Evolutionary conservation across 2,797 vertebrate species (phyloP).

Genomic region (Meriones psammophilus): DNA sequence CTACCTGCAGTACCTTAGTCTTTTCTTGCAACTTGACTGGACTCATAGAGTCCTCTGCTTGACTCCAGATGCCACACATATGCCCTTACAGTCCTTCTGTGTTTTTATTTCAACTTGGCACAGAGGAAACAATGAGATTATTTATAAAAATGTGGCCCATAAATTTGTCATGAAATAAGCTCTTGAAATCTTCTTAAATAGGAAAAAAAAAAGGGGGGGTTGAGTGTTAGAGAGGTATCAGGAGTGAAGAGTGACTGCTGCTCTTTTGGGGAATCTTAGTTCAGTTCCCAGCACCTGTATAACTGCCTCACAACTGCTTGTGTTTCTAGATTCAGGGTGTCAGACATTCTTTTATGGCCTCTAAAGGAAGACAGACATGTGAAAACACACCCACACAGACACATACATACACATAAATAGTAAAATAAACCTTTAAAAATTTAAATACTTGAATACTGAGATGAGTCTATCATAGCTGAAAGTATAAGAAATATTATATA

Average conservation of each 20-base stretch:
- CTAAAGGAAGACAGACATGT: not conserved
- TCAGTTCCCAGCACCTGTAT: not conserved
- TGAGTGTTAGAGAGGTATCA: not conserved
- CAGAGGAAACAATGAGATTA: not conserved
- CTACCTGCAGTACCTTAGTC: not conserved
- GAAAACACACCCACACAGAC: not conserved
- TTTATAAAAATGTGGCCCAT: not conserved
- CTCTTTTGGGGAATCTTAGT: not conserved
- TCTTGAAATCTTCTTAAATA: constrained; percentile 2
- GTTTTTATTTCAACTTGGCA: not conserved
- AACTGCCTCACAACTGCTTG: not conserved
- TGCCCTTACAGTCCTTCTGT: not conserved
- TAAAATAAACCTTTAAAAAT: too few relatives aligned
- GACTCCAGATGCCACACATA: not conserved
- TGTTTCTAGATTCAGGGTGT: not conserved
- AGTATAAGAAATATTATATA: not conserved
- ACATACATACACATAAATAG: not conserved
- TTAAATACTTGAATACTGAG: not conserved
- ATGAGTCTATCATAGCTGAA: not conserved
- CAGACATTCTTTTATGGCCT: not conserved
- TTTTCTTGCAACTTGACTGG: not conserved
- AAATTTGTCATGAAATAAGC: not conserved
- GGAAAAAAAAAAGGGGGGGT: constrained; percentile 5
- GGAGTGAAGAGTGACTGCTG: not conserved
- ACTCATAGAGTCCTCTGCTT: not conserved